Base-by-base conservation (phyloP, 35 echinoderm and acorn worm species). In the Hemicentrotus pulcherrimus region DNA sequence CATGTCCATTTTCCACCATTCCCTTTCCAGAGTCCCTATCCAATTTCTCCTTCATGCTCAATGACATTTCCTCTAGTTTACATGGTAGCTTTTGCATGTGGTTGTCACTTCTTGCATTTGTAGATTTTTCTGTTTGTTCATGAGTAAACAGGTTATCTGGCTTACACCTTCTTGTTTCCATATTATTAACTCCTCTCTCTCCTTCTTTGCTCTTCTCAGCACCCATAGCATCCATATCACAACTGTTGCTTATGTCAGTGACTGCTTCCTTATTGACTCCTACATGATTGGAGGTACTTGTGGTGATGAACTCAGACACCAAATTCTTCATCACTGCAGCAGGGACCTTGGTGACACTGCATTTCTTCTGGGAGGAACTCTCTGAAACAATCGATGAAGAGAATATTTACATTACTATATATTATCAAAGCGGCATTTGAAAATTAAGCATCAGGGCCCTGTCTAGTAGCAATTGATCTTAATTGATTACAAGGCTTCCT, bases 271-370 rank as follows among this genome's bases (percentile, higher is more conserved):
- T 7, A 58, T n/a, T 31, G 15, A n/a, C 11, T 31, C 47, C 91
- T 58, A 15, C 47, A 15, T 93, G 91, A 46, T 58, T 93, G 32
- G 91, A 33, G 48, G 91, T 47, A 58, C 48, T 47, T 13, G 90
- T 22, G 90, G 47, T 55, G n/a, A 12, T 24, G 48, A 93, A 93
- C 91, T 93, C 91, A 31, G n/a, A 14, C 32, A 58, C 48, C 91
- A 93, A 58, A 58, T 93, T 93, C 30, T 93, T 93, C 46, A 58
- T 93, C n/a, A 93, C n/a, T 32, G 32, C 48, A 31, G 48, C 16
- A 46, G 91, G 46, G 32, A 31, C 91, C 88, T 90, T 90, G 88
- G 88, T 90, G 88, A 90, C 24, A 47, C 88, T 90, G 31, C 32
- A 46, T 47, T 90, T 90, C 88, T 90, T 47, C 32, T 45, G 31